Evolutionary conservation across 23 tunicate genomes (phyloP).

Genomic region (Halocynthia aurantium): DNA sequence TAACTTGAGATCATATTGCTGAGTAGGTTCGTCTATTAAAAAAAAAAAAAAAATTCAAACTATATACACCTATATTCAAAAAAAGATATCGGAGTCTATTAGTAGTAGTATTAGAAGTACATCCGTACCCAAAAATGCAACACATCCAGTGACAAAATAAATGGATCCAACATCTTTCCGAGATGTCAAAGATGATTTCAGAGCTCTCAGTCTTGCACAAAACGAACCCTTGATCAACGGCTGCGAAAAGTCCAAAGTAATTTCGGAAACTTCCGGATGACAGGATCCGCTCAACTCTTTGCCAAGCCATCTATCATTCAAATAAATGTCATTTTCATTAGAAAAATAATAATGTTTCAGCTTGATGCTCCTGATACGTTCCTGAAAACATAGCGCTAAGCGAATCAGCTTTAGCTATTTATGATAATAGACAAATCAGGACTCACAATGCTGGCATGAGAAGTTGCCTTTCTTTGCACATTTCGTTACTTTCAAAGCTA

Average conservation of each 20-base stretch:
- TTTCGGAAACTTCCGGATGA: slow-evolving; percentile 15
- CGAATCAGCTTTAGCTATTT: neutral
- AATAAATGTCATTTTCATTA: neutral
- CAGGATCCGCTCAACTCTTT: slow-evolving; percentile 4
- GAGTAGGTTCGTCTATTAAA: slow-evolving; percentile 26
- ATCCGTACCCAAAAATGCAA: slow-evolving; percentile 26
- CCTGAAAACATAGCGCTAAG: neutral
- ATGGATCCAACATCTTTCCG: slow-evolving; percentile 40
- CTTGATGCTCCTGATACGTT: no score
- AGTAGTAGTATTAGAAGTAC: no score
- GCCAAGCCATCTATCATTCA: slow-evolving; percentile 24
- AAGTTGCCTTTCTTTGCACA: slow-evolving; percentile 26
- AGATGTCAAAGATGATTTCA: slow-evolving; percentile 29
- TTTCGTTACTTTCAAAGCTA: slow-evolving; percentile 23
- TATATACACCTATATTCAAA: no score
- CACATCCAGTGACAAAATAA: slow-evolving; percentile 44
- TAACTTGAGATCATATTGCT: neutral
- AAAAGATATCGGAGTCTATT: no score
- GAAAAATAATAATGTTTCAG: neutral
- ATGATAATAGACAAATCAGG: neutral
- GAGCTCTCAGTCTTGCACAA: slow-evolving; percentile 60
- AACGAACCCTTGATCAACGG: slow-evolving; percentile 64
- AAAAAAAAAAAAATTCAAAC: no score
- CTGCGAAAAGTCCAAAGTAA: slow-evolving; percentile 63
- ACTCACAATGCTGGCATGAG: slow-evolving; percentile 46